A percentile compares a stretch with the other conserved stretches of the same genome.
phyloP scores from a whole-genome alignment of 2,113 vertebrate genomes.

The Aegithalos caudatus region DNA sequence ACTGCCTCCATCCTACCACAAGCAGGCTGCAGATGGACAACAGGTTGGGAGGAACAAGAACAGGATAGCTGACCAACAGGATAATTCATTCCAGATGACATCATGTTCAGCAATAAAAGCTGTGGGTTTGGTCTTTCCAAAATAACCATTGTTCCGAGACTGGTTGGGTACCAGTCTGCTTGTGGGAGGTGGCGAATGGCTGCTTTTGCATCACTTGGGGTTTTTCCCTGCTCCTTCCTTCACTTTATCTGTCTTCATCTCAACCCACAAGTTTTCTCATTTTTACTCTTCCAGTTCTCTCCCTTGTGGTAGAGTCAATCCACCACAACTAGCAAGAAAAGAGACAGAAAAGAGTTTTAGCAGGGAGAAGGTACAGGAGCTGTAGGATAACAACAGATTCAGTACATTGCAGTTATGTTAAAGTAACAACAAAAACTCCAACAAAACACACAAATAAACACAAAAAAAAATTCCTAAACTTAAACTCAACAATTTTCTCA shows the following conservation, averaged over 20 bases:
- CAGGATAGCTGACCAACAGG: neutral
- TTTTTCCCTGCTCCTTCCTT: neutral
- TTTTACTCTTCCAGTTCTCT: neutral
- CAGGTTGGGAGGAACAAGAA: neutral
- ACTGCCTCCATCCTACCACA: neutral
- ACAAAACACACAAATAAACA: neutral
- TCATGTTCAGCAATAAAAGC: neutral
- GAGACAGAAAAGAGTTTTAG: neutral
- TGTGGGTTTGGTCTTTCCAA: neutral
- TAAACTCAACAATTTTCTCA: neutral
- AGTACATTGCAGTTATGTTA: neutral
- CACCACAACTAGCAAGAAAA: neutral
- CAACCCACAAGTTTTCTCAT: neutral
- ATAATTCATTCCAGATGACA: neutral
- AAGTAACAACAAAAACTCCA: neutral
- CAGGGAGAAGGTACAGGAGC: neutral
- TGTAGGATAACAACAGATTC: neutral
- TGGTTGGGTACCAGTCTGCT: neutral
- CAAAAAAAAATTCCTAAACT: neutral
- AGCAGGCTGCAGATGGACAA: neutral
- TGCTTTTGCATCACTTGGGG: neutral
- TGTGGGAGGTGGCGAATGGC: neutral
- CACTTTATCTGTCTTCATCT: neutral
- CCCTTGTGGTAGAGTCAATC: neutral
- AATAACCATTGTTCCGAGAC: neutral